Percentiles rank a stretch among this genome's conserved stretches.
Evolutionary conservation across 2,113 vertebrate genomes (phyloP).

Genomic region (Chaenogobius annularis): DNA sequence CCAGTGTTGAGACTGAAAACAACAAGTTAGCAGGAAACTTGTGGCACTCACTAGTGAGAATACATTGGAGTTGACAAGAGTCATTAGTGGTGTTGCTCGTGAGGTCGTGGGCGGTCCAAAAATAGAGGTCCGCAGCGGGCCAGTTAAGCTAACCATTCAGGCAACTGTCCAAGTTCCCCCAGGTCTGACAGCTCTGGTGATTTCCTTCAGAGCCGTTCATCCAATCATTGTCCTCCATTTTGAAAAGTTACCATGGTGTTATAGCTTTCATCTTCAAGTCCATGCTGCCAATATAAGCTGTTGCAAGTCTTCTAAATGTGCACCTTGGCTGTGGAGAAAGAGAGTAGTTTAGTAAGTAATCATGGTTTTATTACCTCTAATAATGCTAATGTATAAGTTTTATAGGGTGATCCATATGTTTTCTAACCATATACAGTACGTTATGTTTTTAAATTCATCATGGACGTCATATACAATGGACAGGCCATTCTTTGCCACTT

Average conservation of each 20-base stretch:
- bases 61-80: conserved; percentile 59
- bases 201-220: conserved; percentile 53
- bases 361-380: no score
- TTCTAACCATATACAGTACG: background rate
- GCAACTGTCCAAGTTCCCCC: conserved; percentile 51
- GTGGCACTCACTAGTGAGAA: conserved; percentile 60
- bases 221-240: conserved; percentile 53
- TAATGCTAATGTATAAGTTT: background rate
- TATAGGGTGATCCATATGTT: background rate
- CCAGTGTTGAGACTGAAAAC: conserved; percentile 82
- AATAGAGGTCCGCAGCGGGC: conserved; percentile 41
- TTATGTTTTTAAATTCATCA: no score
- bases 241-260: conserved; percentile 60
- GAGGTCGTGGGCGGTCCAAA: conserved; percentile 54
- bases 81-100: conserved; percentile 72
- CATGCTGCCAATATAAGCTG: conserved; percentile 63
- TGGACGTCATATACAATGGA: no score
- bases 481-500: background rate
- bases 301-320: conserved; percentile 57
- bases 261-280: conserved; percentile 58
- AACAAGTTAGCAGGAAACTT: conserved; percentile 79
- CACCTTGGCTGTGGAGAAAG: conserved; percentile 41
- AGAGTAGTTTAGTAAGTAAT: background rate
- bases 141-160: conserved; percentile 44
- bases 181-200: conserved; percentile 56